Evolutionary conservation across 2,888 invertebrate species (phyloP), one percentile per base, ranked within the genome.

Genomic region (Allophyes oxyacanthae): DNA sequence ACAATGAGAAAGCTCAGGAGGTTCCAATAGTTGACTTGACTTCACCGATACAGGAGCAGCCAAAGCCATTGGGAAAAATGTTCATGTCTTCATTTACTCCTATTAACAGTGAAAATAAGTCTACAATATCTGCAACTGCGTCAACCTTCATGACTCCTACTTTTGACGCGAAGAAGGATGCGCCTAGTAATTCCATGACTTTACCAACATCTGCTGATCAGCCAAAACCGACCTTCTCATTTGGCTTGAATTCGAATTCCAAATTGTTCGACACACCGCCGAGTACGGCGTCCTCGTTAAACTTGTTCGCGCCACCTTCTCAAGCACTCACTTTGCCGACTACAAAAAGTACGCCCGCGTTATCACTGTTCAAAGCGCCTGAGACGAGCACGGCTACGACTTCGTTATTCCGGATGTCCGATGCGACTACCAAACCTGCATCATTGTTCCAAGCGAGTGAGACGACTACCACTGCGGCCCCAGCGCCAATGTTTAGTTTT

Each of bases 401-500:
- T 6, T 66, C 81, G 11, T 37, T 84, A 37, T 84, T 85, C 64
- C 70, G 76, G 46, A 79, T 75, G 52, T 71, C 69, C n/a, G 75
- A 73, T 26, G 26, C 72, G 9, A 42, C 56, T 37, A 53, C 68
- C 9, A 61, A 75, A 42, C 52, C 77, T 8, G 45, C 53, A 9
- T 25, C 51, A n/a, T 30, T 79, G 33, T 81, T 83, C 50, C 72
- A 64, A 64, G 75, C 60, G 30, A 64, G 14, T 48, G 75, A 74
- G 3, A 26, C 52, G 8, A 48, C 42, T 6, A 53, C 50, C 1
- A 67, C 72, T 14, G 43, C 72, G 2, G 28, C 74, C 0, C 34
- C 79, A 10, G 63, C 79, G 1, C 72, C 87, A n/a, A 40, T 88
- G 20, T 92, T 92, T 53, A 84, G 77, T 63, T 90, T 91, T 51